Conservation (phyloP, 2,797 vertebrate species). For the Lithobates pipiens region DNA sequence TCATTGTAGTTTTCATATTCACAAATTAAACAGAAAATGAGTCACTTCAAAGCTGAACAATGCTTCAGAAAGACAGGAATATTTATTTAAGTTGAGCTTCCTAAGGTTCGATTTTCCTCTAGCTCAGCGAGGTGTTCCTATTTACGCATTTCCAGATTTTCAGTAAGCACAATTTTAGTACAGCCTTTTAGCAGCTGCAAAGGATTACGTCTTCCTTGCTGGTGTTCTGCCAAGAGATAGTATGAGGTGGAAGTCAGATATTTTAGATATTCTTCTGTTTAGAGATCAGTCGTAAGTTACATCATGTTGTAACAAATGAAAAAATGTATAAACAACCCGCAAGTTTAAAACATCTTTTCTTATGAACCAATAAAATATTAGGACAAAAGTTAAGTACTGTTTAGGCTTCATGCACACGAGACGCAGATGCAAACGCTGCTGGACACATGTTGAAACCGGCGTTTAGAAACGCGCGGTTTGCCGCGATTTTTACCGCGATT, state of each 20-base stretch:
- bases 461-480: too few relatives aligned
- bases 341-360: background rate
- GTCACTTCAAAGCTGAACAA: background rate
- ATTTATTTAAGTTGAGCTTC: background rate
- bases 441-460: too few relatives aligned
- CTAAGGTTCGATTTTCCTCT: conserved; percentile 2
- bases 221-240: conserved; percentile 19
- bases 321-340: background rate
- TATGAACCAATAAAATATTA: too few relatives aligned
- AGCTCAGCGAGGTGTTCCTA: conserved; percentile 21
- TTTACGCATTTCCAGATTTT: conserved; percentile 24
- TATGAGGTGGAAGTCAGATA: background rate
- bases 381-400: background rate
- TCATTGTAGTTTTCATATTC: background rate
- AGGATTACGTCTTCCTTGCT: conserved; percentile 33
- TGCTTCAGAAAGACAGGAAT: background rate
- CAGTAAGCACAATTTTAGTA: conserved; percentile 21
- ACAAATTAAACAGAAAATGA: background rate
- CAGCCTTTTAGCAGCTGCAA: conserved; percentile 40
- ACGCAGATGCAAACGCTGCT: too few relatives aligned
- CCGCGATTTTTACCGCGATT: too few relatives aligned
- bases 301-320: background rate
- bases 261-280: background rate
- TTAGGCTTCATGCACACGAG: too few relatives aligned
- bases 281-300: background rate